Evolutionary conservation across 1,140 invertebrate genomes (phyloP).

Genomic region (Drosophila cardini): DNA sequence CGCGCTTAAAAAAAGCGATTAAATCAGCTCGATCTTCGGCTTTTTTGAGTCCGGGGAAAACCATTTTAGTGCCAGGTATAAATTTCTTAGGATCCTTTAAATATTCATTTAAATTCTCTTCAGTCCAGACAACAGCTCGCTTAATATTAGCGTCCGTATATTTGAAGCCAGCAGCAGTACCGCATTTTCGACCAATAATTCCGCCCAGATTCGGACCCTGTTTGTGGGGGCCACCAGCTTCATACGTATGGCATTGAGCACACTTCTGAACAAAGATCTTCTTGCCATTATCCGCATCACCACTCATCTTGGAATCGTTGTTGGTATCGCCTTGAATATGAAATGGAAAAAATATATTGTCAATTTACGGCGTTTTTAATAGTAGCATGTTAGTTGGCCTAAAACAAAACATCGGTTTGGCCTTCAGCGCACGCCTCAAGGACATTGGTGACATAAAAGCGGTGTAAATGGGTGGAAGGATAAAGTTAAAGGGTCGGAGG

Average conservation of each 20-base stretch:
- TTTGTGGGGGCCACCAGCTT: constrained; percentile 94
- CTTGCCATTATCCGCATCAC: constrained; percentile 93
- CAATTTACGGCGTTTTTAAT: constrained; percentile 17
- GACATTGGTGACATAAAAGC: constrained; percentile 46
- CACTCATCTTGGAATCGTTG: constrained; percentile 69
- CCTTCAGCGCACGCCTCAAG: constrained; percentile 54
- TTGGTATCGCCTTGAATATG: constrained; percentile 8
- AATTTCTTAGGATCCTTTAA: constrained; percentile 92
- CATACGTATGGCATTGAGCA: constrained; percentile 94
- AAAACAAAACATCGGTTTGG: constrained; percentile 22
- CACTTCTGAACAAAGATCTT: constrained; percentile 95
- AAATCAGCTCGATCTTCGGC: constrained; percentile 89
- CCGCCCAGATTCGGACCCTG: constrained; percentile 95
- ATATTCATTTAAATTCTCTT: constrained; percentile 87
- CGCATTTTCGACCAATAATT: constrained; percentile 94
- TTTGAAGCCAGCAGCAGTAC: constrained; percentile 90
- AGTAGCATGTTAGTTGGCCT: not conserved
- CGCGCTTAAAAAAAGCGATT: constrained; percentile 87
- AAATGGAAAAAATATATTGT: constrained; percentile 4
- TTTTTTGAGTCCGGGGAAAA: constrained; percentile 93
- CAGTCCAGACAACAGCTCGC: constrained; percentile 88
- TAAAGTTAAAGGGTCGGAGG: not conserved
- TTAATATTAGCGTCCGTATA: constrained; percentile 95
- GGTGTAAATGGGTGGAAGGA: not conserved
- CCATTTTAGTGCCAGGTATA: constrained; percentile 94